These are phyloP conservation scores for Hypena proboscidalis DNA, from an alignment of 2,888 invertebrate species.

Conservation along the genomic window DNA sequence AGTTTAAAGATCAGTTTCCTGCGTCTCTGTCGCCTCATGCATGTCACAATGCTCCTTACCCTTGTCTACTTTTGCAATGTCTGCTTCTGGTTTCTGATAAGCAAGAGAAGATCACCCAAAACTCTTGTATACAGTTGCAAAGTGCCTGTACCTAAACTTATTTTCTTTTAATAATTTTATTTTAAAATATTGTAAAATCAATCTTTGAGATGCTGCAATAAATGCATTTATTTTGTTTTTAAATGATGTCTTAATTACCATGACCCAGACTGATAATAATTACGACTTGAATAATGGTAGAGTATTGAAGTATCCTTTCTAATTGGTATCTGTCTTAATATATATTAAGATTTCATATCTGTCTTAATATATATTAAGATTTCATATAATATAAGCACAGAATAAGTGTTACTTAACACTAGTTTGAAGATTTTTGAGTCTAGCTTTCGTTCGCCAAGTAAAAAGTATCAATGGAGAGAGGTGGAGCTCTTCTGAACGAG, in stretches of 20 bases:
- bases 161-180: too few relatives aligned
- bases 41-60: constrained; percentile 74
- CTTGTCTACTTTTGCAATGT: constrained; percentile 77
- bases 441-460: too few relatives aligned
- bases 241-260: constrained; percentile 5
- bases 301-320: too few relatives aligned
- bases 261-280: neutral
- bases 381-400: too few relatives aligned
- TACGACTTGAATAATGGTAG: too few relatives aligned
- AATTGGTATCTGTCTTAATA: too few relatives aligned
- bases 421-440: too few relatives aligned
- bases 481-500: too few relatives aligned
- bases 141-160: constrained; percentile 57
- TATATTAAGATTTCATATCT: too few relatives aligned
- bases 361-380: too few relatives aligned
- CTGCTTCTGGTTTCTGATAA: constrained; percentile 75
- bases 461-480: too few relatives aligned
- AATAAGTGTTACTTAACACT: too few relatives aligned
- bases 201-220: constrained; percentile 20
- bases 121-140: constrained; percentile 64
- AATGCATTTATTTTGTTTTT: constrained; percentile 40
- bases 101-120: constrained; percentile 66
- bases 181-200: constrained; percentile 30
- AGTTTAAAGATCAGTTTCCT: constrained; percentile 73
- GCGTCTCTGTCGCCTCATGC: constrained; percentile 70